Base-by-base conservation (phyloP, 2,888 invertebrate species). In the Lochmaea capreae region DNA sequence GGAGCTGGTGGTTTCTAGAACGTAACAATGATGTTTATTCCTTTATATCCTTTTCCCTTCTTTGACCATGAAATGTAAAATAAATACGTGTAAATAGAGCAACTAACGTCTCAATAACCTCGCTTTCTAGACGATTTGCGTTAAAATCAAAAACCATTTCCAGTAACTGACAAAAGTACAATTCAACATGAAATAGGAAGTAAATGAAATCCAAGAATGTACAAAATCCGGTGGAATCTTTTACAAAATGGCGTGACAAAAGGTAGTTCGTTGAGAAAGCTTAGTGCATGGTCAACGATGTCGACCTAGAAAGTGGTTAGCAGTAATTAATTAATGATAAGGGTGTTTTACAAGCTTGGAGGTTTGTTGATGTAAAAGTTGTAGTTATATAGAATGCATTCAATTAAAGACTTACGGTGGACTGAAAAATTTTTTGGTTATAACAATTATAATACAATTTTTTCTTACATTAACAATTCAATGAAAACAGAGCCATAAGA, bases 211-310 rank as follows among this genome's bases (percentile, higher is more conserved):
- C 26, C n/a, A 39, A n/a, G 18, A 39, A 54, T 66, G 49, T 39
- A 54, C 16, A 39, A 52, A 66, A 66, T 66, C 52, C 66, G 66
- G 39, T 39, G 54, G 66, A 33, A 33, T 66, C 66, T 54, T 39
- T 54, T 16, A 52, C 33, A 54, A 16, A 54, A 39, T 66, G n/a
- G 52, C 66, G 66, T 66, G 66, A 66, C 66, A 33, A 54, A 54
- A 22, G 16, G 6, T 16, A 6, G 66, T 66, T 66, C n/a, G 54
- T 54, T 16, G 10, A 39, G 52, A 66, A 54, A 66, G 52, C n/a
- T 57, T 42, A 66, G 43, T 66, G 66, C 66, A 66, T 39, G 54
- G 66, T 66, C 66, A 54, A 12, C 54, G 11, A 39, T 66, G 66
- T 66, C 39, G 66, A 66, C 66, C 66, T 66, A 66, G 16, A 66